phyloP scores from a whole-genome alignment of 2,888 invertebrate genomes.

The Trichogramma dendrolimi region DNA sequence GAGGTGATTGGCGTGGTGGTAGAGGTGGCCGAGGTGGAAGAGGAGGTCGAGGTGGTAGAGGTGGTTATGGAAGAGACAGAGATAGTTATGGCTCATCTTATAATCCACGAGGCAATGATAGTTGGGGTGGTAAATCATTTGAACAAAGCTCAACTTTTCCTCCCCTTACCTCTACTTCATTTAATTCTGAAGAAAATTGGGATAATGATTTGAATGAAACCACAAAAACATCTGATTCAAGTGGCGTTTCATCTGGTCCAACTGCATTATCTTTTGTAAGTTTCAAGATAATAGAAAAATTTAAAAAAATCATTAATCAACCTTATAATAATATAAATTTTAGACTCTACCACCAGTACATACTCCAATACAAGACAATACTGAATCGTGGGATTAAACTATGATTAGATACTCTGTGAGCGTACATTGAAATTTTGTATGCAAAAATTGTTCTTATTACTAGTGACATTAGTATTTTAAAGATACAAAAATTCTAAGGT shows the following conservation, averaged over 20 bases:
- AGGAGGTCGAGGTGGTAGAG: conserved; percentile 14
- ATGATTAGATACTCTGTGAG: background rate
- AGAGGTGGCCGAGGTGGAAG: conserved; percentile 17
- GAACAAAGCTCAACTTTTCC: background rate
- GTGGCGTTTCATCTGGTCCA: background rate
- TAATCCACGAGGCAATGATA: conserved; percentile 18
- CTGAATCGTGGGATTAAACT: conserved; percentile 28
- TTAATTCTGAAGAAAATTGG: conserved; percentile 26
- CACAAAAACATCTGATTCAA: too few species aligned
- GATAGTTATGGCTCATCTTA: conserved; percentile 1
- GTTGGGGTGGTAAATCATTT: conserved; percentile 2
- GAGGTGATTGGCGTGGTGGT: conserved; percentile 13
- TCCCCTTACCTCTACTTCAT: background rate
- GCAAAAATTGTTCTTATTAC: too few species aligned
- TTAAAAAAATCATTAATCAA: too few species aligned
- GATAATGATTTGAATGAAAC: background rate
- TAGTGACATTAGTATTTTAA: too few species aligned
- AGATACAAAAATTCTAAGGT: too few species aligned
- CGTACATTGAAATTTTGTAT: too few species aligned
- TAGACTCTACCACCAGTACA: too few species aligned
- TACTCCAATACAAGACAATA: background rate
- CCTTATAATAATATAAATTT: too few species aligned
- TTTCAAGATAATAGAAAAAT: background rate
- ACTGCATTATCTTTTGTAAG: background rate
- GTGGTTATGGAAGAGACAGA: background rate